Evolutionary conservation across 2,113 vertebrate species (phyloP).

Genomic region (Guaruba guarouba): DNA sequence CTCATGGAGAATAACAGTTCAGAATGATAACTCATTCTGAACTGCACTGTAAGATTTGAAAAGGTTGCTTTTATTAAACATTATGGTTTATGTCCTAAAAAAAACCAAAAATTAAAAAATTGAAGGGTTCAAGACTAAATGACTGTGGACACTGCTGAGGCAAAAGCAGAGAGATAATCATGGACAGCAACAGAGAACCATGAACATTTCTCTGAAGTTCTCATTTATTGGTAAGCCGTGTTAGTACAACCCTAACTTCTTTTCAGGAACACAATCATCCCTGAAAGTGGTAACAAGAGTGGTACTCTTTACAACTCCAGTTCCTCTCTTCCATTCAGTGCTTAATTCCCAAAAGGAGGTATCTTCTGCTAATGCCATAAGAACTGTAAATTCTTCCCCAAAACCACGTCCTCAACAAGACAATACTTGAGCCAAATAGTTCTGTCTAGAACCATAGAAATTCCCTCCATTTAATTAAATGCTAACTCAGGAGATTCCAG

Average conservation of each 20-base stretch:
- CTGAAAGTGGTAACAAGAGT: not conserved
- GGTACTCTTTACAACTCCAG: not conserved
- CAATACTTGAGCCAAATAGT: not conserved
- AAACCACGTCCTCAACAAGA: conserved; percentile 17
- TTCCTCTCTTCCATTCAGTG: not conserved
- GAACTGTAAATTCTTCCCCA: not conserved
- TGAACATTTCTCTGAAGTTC: not conserved
- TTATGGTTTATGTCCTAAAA: not conserved
- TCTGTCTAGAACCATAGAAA: not conserved
- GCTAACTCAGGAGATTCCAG: not conserved
- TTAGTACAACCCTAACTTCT: not conserved
- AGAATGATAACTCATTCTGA: not conserved
- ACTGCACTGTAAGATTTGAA: not conserved
- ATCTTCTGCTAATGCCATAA: not conserved
- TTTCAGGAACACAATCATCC: not conserved
- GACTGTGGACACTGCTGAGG: not conserved
- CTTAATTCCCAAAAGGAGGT: not conserved
- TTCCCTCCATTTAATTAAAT: conserved; percentile 38
- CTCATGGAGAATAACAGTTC: too few species aligned
- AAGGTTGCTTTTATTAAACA: not conserved
- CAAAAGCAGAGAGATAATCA: not conserved
- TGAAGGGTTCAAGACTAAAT: not conserved
- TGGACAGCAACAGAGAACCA: not conserved
- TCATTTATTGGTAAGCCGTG: not conserved
- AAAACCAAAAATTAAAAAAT: not conserved